Evolutionary conservation across 2,113 vertebrate genomes (phyloP).

Genomic region (Chascanopsetta lugubris): DNA sequence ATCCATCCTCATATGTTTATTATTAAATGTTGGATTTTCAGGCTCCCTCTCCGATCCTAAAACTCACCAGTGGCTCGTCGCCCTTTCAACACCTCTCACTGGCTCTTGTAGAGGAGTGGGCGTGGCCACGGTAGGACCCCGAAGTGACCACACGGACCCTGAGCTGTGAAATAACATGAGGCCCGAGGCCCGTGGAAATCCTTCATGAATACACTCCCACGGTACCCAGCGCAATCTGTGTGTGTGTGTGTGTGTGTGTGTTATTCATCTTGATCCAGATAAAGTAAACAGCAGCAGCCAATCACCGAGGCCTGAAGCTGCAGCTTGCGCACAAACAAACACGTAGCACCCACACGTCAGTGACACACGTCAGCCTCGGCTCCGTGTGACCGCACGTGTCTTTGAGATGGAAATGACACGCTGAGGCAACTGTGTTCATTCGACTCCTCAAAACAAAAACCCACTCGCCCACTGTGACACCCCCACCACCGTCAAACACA

Average conservation of each 20-base stretch:
- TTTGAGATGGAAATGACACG: slow-evolving; percentile 28
- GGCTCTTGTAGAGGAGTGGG: slow-evolving; percentile 67
- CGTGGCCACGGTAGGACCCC: slow-evolving; percentile 62
- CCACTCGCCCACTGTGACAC: too few species aligned
- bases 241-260: slow-evolving; percentile 60
- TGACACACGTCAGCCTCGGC: slow-evolving; percentile 21
- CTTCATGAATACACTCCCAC: slow-evolving; percentile 68
- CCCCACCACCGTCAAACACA: too few species aligned
- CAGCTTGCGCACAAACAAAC: slow-evolving; percentile 52
- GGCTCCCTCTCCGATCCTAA: slow-evolving; percentile 57
- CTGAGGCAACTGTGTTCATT: too few species aligned
- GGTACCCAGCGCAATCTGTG: slow-evolving; percentile 27
- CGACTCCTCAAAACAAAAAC: too few species aligned
- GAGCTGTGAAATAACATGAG: slow-evolving; percentile 76
- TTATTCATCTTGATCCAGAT: slow-evolving; percentile 65
- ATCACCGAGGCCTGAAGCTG: slow-evolving; percentile 53
- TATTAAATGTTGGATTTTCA: slow-evolving; percentile 63
- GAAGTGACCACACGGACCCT: slow-evolving; percentile 62
- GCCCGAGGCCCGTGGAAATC: slow-evolving; percentile 61
- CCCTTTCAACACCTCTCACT: slow-evolving; percentile 66
- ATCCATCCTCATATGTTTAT: too few species aligned
- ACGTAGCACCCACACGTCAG: slow-evolving; percentile 54
- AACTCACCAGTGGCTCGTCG: slow-evolving; percentile 49
- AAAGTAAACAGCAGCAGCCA: slow-evolving; percentile 58
- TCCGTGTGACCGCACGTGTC: slow-evolving; percentile 11